Evolutionary conservation across 2,797 vertebrate genomes (phyloP).

Genomic region (Manis javanica): DNA sequence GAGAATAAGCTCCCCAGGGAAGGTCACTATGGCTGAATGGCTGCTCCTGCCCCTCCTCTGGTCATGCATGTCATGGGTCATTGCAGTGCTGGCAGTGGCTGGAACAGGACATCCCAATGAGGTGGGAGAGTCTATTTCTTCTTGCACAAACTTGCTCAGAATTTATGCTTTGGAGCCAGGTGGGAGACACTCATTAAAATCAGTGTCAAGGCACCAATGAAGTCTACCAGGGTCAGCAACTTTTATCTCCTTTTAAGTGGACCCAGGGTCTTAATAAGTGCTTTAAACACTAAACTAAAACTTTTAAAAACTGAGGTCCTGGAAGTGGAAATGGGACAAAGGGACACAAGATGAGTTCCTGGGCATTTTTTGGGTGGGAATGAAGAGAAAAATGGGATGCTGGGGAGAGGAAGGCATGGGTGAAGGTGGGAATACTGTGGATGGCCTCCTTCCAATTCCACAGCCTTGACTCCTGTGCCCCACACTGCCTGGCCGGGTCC

Average conservation of each 20-base stretch:
- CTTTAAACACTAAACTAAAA: background rate
- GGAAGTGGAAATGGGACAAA: background rate
- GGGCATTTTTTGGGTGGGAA: background rate
- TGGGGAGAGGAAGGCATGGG: background rate
- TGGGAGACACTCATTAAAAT: background rate
- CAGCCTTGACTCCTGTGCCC: background rate
- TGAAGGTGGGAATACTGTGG: background rate
- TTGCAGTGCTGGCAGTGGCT: background rate
- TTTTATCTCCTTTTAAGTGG: background rate
- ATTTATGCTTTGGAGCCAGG: background rate
- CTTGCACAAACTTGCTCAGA: background rate
- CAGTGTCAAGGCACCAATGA: background rate
- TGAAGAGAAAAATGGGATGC: background rate
- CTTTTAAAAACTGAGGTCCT: background rate
- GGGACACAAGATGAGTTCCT: background rate
- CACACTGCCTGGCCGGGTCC: fast-evolving
- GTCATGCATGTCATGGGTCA: background rate
- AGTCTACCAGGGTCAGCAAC: background rate
- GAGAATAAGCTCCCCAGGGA: background rate
- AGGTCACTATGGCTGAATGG: background rate
- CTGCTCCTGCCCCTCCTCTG: background rate
- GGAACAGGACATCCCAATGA: background rate
- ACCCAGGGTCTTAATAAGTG: background rate
- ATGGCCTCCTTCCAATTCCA: background rate
- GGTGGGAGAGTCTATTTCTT: background rate